phyloP scores from a whole-genome alignment of 2,797 vertebrate genomes.

The Artibeus jamaicensis region DNA sequence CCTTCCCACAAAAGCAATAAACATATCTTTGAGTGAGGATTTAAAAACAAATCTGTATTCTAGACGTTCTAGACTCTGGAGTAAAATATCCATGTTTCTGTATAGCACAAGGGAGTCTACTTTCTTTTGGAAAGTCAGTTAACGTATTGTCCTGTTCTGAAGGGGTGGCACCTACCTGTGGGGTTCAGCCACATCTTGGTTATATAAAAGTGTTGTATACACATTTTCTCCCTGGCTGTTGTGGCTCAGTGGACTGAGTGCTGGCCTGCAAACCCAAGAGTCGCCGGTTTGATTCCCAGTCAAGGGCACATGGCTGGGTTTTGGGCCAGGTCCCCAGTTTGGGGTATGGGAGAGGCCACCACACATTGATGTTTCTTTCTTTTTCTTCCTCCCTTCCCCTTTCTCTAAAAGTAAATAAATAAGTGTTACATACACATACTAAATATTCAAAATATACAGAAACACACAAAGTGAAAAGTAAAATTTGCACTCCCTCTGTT shows the following conservation, averaged over 20 bases:
- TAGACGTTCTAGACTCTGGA: neutral
- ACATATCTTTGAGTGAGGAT: neutral
- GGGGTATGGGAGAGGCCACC: too few relatives aligned
- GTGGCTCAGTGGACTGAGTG: too few relatives aligned
- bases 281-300: too few relatives aligned
- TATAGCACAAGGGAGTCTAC: neutral
- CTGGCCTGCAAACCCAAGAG: too few relatives aligned
- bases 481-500: neutral
- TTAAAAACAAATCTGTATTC: neutral
- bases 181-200: neutral
- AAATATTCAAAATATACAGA: conserved; percentile 16
- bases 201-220: neutral
- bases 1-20: neutral
- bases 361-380: too few relatives aligned
- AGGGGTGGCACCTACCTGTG: neutral
- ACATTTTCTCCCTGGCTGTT: neutral
- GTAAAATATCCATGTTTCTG: neutral
- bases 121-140: neutral
- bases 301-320: too few relatives aligned
- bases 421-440: neutral
- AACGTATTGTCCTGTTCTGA: neutral
- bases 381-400: too few relatives aligned
- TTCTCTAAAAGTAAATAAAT: too few relatives aligned
- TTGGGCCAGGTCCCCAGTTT: too few relatives aligned
- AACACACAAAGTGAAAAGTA: neutral